phyloP scores from a whole-genome alignment of 2,888 invertebrate genomes.

The Cetonia aurata region DNA sequence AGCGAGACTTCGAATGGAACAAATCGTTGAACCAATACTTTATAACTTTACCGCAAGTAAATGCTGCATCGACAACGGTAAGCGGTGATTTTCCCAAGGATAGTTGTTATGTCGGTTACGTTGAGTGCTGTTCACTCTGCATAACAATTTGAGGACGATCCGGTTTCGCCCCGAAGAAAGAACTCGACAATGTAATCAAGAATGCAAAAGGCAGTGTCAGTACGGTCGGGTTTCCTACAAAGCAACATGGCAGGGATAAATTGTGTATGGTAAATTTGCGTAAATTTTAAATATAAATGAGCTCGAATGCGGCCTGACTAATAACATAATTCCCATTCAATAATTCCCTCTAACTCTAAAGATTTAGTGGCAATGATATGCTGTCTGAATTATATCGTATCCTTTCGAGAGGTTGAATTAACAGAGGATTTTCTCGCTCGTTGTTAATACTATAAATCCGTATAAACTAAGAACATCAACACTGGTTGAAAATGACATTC shows the following conservation, averaged over 20 bases:
- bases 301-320: constrained; percentile 58
- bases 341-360: constrained; percentile 61
- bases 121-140: constrained; percentile 9
- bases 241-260: constrained; percentile 45
- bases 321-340: constrained; percentile 62
- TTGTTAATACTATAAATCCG: constrained; percentile 18
- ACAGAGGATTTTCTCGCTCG: constrained; percentile 12
- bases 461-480: neutral
- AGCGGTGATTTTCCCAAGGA: constrained; percentile 14
- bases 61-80: neutral
- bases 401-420: constrained; percentile 18
- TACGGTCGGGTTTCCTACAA: constrained; percentile 37
- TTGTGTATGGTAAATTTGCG: constrained; percentile 49
- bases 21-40: constrained; percentile 25
- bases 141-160: constrained; percentile 34
- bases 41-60: neutral
- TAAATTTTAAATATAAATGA: constrained; percentile 62
- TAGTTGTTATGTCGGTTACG: constrained; percentile 21
- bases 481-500: too few species aligned
- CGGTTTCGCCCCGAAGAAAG: constrained; percentile 18
- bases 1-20: neutral
- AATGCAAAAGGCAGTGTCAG: constrained; percentile 44
- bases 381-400: constrained; percentile 21
- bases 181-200: constrained; percentile 39
- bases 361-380: constrained; percentile 58